Conservation (phyloP, 2,113 vertebrate genomes). For the Cyprinodon brontotheroides region DNA sequence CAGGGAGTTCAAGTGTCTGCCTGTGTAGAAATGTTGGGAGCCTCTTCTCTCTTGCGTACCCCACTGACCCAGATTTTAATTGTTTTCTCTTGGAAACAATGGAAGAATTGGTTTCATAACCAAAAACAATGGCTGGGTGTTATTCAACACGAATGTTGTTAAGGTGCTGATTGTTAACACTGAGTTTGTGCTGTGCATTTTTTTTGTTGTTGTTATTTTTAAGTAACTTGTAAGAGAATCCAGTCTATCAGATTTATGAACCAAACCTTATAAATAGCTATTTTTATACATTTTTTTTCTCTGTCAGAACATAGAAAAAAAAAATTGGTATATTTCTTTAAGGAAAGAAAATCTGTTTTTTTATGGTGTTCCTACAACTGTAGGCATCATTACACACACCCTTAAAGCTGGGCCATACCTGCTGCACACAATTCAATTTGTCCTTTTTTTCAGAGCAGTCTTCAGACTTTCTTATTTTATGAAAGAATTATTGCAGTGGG, state of each 20-base stretch:
- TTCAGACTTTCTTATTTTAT: too few relatives aligned
- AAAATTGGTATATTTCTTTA: too few relatives aligned
- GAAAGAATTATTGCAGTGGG: too few relatives aligned
- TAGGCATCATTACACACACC: too few relatives aligned
- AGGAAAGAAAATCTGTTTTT: too few relatives aligned
- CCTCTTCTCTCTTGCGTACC: constrained; percentile 71
- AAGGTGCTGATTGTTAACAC: constrained; percentile 58
- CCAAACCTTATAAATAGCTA: too few relatives aligned
- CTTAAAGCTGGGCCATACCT: too few relatives aligned
- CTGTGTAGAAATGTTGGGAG: constrained; percentile 73
- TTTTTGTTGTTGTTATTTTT: constrained; percentile 41
- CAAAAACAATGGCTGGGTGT: constrained; percentile 79
- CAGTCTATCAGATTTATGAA: background rate
- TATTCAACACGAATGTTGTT: constrained; percentile 71
- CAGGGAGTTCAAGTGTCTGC: constrained; percentile 70
- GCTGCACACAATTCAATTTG: too few relatives aligned
- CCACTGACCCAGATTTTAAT: constrained; percentile 84
- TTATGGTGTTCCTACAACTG: too few relatives aligned
- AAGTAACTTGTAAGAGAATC: constrained; percentile 50
- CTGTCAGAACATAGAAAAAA: too few relatives aligned
- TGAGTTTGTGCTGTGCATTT: constrained; percentile 45
- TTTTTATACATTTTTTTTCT: too few relatives aligned
- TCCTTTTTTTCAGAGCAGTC: too few relatives aligned
- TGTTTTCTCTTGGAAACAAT: constrained; percentile 79
- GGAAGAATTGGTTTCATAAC: constrained; percentile 77